These are phyloP conservation scores for Anthophora plumipes DNA, from an alignment of 2,888 invertebrate genomes.

Conservation along the genomic window DNA sequence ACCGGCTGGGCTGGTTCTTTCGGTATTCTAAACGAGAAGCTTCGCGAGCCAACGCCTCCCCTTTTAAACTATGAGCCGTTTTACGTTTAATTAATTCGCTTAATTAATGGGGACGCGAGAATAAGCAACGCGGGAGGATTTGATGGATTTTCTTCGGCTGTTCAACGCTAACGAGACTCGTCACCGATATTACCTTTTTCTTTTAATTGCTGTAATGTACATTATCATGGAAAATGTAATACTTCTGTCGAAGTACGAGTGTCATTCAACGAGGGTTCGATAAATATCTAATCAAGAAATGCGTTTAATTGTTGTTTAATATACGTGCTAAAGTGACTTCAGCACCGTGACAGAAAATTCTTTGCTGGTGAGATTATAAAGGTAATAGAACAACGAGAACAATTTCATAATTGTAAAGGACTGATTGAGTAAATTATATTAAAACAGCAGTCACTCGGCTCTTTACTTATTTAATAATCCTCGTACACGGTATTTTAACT, in stretches of 20 bases:
- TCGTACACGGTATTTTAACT: no score
- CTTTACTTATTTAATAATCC: no score
- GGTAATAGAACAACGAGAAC: no score
- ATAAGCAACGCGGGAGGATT: constrained; percentile 44
- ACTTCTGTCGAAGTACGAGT: neutral
- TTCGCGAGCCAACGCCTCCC: constrained; percentile 10
- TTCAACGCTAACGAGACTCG: constrained; percentile 55
- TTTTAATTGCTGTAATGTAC: constrained; percentile 25
- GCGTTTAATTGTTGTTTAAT: no score
- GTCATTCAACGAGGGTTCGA: no score
- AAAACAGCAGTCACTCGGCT: no score
- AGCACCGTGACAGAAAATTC: no score
- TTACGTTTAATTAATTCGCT: constrained; percentile 61
- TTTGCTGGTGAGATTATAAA: no score
- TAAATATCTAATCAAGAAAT: no score
- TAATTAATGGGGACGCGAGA: constrained; percentile 54
- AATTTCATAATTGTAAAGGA: no score
- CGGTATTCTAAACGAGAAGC: constrained; percentile 42
- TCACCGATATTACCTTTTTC: constrained; percentile 4
- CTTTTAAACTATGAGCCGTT: constrained; percentile 23
- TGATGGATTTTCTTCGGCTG: constrained; percentile 46
- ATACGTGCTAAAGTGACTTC: no score
- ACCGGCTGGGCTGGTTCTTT: neutral
- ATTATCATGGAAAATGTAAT: neutral
- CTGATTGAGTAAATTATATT: no score